Conservation (phyloP, 2,888 invertebrate species). For the Cenopis cana region DNA sequence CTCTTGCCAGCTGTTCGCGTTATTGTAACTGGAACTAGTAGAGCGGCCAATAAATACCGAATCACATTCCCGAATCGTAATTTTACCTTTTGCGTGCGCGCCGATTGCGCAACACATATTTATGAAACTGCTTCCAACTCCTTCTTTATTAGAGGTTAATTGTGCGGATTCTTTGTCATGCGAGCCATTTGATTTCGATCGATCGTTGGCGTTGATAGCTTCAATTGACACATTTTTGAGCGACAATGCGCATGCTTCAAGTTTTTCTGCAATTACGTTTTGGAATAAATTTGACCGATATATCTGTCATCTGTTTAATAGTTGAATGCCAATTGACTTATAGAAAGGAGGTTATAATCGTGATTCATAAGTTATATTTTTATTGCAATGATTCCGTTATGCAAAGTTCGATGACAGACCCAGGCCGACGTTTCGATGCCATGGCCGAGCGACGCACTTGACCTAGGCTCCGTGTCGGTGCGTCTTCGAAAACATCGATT, state of each 20-base stretch:
- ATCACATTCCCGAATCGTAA: constrained; percentile 72
- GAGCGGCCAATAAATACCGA: constrained; percentile 75
- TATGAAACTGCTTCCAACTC: constrained; percentile 20
- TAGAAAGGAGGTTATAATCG: background rate
- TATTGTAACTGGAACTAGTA: constrained; percentile 60
- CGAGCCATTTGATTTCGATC: constrained; percentile 28
- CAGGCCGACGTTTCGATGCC: constrained; percentile 61
- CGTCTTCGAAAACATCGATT: constrained; percentile 54
- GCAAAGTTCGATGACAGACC: constrained; percentile 63
- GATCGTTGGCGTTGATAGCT: constrained; percentile 21
- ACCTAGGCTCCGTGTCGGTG: constrained; percentile 64
- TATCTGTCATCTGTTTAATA: background rate
- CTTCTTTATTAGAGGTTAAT: constrained; percentile 37
- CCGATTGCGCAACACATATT: constrained; percentile 59
- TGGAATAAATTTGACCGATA: background rate
- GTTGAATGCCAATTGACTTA: constrained; percentile 4
- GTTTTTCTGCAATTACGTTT: constrained; percentile 16
- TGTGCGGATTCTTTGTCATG: constrained; percentile 42
- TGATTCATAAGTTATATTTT: constrained; percentile 6
- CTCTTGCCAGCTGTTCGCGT: constrained; percentile 64
- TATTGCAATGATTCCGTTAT: constrained; percentile 45
- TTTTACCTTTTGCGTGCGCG: constrained; percentile 58
- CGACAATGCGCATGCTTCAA: background rate
- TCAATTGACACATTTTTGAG: constrained; percentile 21
- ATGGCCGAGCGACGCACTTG: constrained; percentile 68